Evolutionary conservation across 2,888 invertebrate genomes (phyloP).

Genomic region (Camponotus fellah): DNA sequence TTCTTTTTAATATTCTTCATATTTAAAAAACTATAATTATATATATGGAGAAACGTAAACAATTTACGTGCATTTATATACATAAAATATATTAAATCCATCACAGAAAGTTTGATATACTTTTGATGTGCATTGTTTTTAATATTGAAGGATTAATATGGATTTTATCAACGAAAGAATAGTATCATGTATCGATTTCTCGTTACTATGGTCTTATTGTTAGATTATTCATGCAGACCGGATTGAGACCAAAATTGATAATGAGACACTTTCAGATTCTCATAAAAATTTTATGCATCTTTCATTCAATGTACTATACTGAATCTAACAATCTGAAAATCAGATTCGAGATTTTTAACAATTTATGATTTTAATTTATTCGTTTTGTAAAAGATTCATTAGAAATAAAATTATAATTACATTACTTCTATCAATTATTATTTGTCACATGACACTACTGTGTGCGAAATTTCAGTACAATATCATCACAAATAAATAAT

Average conservation of each 20-base stretch:
- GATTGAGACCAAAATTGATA: constrained; percentile 19
- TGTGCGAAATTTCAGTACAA: not conserved
- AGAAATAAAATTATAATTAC: not conserved
- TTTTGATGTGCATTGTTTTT: not conserved
- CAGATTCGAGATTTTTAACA: not conserved
- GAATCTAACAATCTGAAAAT: constrained; percentile 1
- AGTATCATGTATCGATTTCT: constrained; percentile 34
- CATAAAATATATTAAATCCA: not conserved
- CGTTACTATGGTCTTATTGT: not conserved
- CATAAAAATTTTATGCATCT: constrained; percentile 19
- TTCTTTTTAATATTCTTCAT: not conserved
- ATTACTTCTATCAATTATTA: not conserved
- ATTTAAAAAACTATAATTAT: not conserved
- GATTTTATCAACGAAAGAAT: constrained; percentile 24
- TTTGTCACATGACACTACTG: not conserved
- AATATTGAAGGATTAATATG: not conserved
- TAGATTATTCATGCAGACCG: constrained; percentile 22
- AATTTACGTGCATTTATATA: not conserved
- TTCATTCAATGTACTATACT: not conserved
- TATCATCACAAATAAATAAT: not conserved
- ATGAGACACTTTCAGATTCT: not conserved
- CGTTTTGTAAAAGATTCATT: not conserved
- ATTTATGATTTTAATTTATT: constrained; percentile 24
- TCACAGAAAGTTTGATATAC: not conserved
- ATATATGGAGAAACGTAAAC: not conserved